These are phyloP conservation scores for Tyrophagus putrescentiae DNA, from an alignment of 1,140 invertebrate genomes.

Conservation along the genomic window DNA sequence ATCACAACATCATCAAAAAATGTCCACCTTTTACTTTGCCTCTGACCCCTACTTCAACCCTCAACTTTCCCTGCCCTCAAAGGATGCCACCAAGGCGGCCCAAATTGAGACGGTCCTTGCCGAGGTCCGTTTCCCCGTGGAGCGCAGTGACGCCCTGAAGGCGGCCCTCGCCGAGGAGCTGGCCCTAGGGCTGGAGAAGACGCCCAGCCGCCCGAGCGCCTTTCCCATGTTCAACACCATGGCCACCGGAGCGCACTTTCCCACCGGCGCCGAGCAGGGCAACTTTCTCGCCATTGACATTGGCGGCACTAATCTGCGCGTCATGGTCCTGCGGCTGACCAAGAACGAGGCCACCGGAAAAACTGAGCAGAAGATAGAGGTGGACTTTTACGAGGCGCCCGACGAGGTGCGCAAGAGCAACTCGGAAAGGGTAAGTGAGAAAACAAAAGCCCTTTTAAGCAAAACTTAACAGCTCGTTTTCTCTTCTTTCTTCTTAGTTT, in stretches of 20 bases:
- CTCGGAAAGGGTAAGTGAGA: conserved; percentile 37
- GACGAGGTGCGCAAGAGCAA: conserved; percentile 40
- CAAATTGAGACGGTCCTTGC: neutral
- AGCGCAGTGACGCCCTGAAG: neutral
- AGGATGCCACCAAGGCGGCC: neutral
- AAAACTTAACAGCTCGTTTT: neutral
- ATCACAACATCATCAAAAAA: too few species aligned
- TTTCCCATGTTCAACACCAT: conserved; percentile 52
- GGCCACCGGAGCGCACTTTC: conserved; percentile 44
- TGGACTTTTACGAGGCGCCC: conserved; percentile 45
- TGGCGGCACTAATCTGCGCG: conserved; percentile 63
- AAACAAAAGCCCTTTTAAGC: too few species aligned
- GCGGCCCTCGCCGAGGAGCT: conserved; percentile 43
- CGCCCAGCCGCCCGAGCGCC: conserved; percentile 38
- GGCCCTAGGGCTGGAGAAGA: conserved; percentile 39
- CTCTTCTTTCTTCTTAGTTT: conserved; percentile 35
- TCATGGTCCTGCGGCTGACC: conserved; percentile 47
- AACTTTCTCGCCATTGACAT: conserved; percentile 58
- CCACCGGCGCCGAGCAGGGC: conserved; percentile 49
- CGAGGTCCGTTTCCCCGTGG: neutral
- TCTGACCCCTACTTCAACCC: neutral
- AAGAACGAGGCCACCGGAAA: conserved; percentile 40
- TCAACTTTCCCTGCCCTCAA: neutral
- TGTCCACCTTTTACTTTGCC: too few species aligned
- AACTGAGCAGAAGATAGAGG: conserved; percentile 44